A percentile compares a stretch with the other conserved stretches of the same genome.
Conservation (phyloP, 2,797 vertebrate genomes). For the Myotis findleyi region DNA sequence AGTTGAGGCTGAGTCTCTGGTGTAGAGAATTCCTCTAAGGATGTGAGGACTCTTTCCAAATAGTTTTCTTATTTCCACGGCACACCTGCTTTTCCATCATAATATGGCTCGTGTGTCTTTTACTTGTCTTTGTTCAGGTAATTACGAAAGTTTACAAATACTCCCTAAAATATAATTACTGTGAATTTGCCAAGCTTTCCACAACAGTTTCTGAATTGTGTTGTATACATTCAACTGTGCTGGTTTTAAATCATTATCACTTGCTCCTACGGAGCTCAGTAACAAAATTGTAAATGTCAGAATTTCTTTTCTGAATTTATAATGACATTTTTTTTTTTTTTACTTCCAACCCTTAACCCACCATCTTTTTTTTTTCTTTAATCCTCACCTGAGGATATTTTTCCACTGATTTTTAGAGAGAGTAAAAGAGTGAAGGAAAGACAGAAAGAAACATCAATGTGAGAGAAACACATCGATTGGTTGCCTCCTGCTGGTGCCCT, state of each 20-base stretch:
- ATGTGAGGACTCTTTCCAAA: slow-evolving; percentile 47
- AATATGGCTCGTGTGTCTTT: slow-evolving; percentile 72
- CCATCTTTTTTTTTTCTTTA: neutral
- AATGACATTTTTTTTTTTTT: neutral
- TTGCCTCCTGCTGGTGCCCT: neutral
- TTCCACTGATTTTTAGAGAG: neutral
- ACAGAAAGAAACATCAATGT: neutral
- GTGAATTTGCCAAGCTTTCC: slow-evolving; percentile 63
- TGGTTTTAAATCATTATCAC: slow-evolving; percentile 55
- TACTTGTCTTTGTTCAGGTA: slow-evolving; percentile 79
- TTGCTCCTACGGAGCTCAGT: neutral
- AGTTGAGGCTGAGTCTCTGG: slow-evolving; percentile 39
- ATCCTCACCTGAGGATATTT: neutral
- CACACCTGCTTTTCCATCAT: slow-evolving; percentile 75
- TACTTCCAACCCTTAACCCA: neutral
- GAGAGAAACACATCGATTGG: neutral
- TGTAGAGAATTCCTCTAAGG: slow-evolving; percentile 56
- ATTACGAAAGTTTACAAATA: slow-evolving; percentile 83
- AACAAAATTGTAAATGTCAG: slow-evolving; percentile 43
- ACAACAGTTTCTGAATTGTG: slow-evolving; percentile 58
- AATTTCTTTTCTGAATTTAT: slow-evolving; percentile 28
- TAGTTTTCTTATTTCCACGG: slow-evolving; percentile 74
- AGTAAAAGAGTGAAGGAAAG: neutral
- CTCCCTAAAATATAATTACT: slow-evolving; percentile 75
- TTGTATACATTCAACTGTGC: neutral